Conservation (phyloP, 2,888 invertebrate genomes). For the Chloroclystis v-ata region DNA sequence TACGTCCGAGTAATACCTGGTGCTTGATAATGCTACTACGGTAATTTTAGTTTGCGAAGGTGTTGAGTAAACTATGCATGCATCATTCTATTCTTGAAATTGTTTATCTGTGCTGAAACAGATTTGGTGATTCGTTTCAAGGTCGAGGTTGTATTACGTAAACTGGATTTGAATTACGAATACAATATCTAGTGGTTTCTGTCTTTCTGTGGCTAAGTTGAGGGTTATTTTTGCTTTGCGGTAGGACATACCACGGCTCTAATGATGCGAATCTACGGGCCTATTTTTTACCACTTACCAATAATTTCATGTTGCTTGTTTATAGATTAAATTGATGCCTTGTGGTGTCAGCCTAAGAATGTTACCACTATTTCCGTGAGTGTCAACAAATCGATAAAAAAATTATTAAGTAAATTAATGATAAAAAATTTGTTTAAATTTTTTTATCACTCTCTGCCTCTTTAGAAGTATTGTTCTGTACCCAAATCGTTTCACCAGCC, state of each 20-base stretch:
- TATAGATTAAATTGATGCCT: too few species aligned
- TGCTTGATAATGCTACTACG: constrained; percentile 27
- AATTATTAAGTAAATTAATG: too few species aligned
- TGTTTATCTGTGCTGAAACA: constrained; percentile 24
- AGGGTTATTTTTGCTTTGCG: not conserved
- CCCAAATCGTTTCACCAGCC: too few species aligned
- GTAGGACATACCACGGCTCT: constrained; percentile 4
- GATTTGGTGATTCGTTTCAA: constrained; percentile 17
- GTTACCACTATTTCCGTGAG: too few species aligned
- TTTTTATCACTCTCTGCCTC: too few species aligned
- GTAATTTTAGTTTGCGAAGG: constrained; percentile 16
- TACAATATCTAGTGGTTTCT: too few species aligned
- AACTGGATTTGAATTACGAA: not conserved
- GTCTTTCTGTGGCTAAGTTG: not conserved
- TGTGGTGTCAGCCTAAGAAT: too few species aligned
- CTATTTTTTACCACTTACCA: constrained; percentile 14
- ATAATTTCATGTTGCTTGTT: not conserved
- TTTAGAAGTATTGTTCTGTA: too few species aligned
- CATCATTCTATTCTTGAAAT: constrained; percentile 23
- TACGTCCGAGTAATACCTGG: constrained; percentile 22
- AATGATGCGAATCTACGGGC: constrained; percentile 10
- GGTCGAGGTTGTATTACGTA: constrained; percentile 12
- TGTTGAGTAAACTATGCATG: constrained; percentile 6
- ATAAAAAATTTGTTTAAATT: too few species aligned
- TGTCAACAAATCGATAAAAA: too few species aligned